phyloP scores from a whole-genome alignment of 2,797 vertebrate species.

The Sebastes vulpes region DNA sequence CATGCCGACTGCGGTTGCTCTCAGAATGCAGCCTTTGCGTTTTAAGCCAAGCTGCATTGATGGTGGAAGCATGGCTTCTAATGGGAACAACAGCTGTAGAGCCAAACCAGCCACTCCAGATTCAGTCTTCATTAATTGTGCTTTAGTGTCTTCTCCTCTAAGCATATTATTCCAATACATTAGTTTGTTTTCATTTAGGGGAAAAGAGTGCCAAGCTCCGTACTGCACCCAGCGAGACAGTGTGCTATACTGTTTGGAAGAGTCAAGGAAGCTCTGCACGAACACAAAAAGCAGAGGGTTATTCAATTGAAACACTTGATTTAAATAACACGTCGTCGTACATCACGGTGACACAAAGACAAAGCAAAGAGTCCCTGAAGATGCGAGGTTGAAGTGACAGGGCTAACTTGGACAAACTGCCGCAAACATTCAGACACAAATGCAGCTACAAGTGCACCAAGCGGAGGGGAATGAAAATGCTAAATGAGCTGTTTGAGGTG shows the following conservation, averaged over 20 bases:
- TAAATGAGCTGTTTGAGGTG: slow-evolving; percentile 82
- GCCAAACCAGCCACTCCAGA: slow-evolving; percentile 31
- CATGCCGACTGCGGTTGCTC: slow-evolving; percentile 85
- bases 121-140: slow-evolving; percentile 59
- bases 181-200: slow-evolving; percentile 59
- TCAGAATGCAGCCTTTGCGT: slow-evolving; percentile 75
- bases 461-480: slow-evolving; percentile 58
- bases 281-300: slow-evolving; percentile 33
- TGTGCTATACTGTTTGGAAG: background rate
- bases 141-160: slow-evolving; percentile 51
- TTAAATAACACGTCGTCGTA: slow-evolving; percentile 59
- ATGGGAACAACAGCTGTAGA: slow-evolving; percentile 69
- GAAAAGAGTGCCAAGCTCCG: slow-evolving; percentile 18
- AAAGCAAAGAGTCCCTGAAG: slow-evolving; percentile 62
- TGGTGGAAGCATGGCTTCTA: slow-evolving; percentile 45
- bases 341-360: slow-evolving; percentile 56
- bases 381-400: slow-evolving; percentile 70
- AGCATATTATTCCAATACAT: slow-evolving; percentile 54
- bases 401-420: slow-evolving; percentile 79
- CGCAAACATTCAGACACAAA: slow-evolving; percentile 74
- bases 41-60: slow-evolving; percentile 50
- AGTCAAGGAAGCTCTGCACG: background rate
- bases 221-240: slow-evolving; percentile 3
- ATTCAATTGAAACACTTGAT: slow-evolving; percentile 65
- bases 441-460: slow-evolving; percentile 44